Base-by-base conservation (phyloP, 2,113 vertebrate genomes). In the Perccottus glenii region DNA sequence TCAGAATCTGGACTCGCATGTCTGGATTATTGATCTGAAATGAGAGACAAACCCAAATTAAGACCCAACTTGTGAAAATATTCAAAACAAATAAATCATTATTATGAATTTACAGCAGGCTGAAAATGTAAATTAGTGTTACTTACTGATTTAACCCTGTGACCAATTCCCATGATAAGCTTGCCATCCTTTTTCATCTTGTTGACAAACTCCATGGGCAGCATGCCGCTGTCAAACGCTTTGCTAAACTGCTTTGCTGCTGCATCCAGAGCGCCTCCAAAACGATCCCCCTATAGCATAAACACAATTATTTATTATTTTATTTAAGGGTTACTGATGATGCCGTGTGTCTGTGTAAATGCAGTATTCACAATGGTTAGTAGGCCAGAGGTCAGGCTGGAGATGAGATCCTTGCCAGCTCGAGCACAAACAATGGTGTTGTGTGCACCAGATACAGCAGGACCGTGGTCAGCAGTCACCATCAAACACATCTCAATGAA, bases 181-280 rank as follows among this genome's bases (percentile, higher is more conserved):
- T 94, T 96, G n/a, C 98, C 98, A 62, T 99, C 98, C 59, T 98
- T 99, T 89, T 99, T 99, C 98, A 99, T 99, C 88, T 99, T 99
- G 86, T 99, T 99, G 82, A 99, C 98, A 78, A 99, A 99, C 77
- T 99, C 98, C 98, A 99, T 99, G 8, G 98, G 95, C 70, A 98
- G 94, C 78, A 97, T 94, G 53, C 97, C 95, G 0, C 96, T 99
- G 90, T 99, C 98, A 5, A 99, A 99, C 0, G 98, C 96, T 84
- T 98, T 98, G 85, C 98, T 99, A 91, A 99, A 99, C 94, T 97
- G 94, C 81, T 96, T 98, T 6, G 98, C 98, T 4, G 98, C 98
- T 19, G 98, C 97, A 67, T 99, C 98, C 78, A 99, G 86, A 1
- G 98, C 98, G 0, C 98, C 98, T 56, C 98, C 98, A 70, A 99